Percentiles rank a stretch among this genome's conserved stretches.
Evolutionary conservation across 2,797 vertebrate species (phyloP).

Genomic region (Falco columbarius): DNA sequence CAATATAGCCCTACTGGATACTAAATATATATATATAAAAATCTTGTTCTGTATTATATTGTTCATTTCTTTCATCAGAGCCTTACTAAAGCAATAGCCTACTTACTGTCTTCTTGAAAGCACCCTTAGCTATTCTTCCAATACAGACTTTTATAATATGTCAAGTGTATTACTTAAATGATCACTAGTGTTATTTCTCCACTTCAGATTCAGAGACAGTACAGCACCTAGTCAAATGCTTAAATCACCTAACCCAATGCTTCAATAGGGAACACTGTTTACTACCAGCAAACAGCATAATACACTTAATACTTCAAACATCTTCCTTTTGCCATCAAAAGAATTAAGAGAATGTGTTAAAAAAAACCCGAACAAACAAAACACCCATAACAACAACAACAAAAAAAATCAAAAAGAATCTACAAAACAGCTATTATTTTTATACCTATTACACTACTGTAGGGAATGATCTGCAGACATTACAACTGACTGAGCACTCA

Average conservation of each 20-base stretch:
- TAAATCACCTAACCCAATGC: not conserved
- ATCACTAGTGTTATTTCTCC: not conserved
- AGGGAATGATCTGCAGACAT: slow-evolving; percentile 41
- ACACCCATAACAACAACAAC: not conserved
- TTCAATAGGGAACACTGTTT: not conserved
- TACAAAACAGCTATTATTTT: slow-evolving; percentile 2
- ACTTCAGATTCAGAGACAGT: not conserved
- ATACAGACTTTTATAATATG: not conserved
- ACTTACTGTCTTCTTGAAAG: not conserved
- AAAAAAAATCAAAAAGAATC: not conserved
- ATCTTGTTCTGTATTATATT: not conserved
- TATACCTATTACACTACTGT: not conserved
- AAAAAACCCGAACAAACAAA: not conserved
- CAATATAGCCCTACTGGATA: not conserved
- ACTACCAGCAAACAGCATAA: not conserved
- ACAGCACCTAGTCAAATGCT: not conserved
- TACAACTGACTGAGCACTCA: slow-evolving; percentile 83
- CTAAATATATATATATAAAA: not conserved
- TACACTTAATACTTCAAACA: not conserved
- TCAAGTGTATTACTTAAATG: not conserved
- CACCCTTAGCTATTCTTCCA: not conserved
- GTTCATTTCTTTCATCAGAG: not conserved
- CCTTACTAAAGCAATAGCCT: not conserved
- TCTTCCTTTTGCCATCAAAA: not conserved
- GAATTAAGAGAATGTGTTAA: not conserved